These are phyloP conservation scores for Brachypalpus laphriformis DNA, from an alignment of 2,888 invertebrate species.

Conservation along the genomic window DNA sequence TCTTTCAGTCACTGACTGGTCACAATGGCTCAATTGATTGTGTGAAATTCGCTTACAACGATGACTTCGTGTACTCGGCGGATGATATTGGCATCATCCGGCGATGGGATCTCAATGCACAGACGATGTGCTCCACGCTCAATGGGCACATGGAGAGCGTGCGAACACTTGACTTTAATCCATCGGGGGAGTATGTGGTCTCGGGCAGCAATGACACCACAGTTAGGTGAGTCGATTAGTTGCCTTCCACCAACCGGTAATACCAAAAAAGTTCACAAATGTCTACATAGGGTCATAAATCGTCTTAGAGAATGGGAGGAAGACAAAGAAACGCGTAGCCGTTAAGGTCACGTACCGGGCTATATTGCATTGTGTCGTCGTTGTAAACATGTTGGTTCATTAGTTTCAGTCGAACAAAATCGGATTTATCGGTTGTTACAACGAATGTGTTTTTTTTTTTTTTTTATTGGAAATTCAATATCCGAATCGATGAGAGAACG, in stretches of 20 bases:
- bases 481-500: conserved; percentile 54
- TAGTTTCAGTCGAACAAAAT: conserved; percentile 39
- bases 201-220: conserved; percentile 96
- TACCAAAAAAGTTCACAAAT: conserved; percentile 42
- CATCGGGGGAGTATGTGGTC: conserved; percentile 96
- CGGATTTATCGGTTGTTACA: conserved; percentile 64
- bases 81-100: conserved; percentile 96
- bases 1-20: conserved; percentile 92
- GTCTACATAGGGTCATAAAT: conserved; percentile 60
- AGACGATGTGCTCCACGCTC: conserved; percentile 81
- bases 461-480: conserved; percentile 66
- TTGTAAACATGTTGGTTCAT: conserved; percentile 21
- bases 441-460: conserved; percentile 4
- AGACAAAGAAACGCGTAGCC: conserved; percentile 53
- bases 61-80: conserved; percentile 97
- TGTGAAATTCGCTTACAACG: conserved; percentile 96
- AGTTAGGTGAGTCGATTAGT: conserved; percentile 79
- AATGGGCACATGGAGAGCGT: conserved; percentile 90
- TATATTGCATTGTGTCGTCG: conserved; percentile 40
- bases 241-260: conserved; percentile 27
- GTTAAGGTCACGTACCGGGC: conserved; percentile 67
- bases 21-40: conserved; percentile 97
- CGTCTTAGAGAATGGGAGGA: conserved; percentile 40
- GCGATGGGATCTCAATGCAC: conserved; percentile 97
- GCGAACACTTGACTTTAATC: conserved; percentile 97